Conservation (phyloP, 2,797 vertebrate genomes). For the Dendrocincla tyrannina region DNA sequence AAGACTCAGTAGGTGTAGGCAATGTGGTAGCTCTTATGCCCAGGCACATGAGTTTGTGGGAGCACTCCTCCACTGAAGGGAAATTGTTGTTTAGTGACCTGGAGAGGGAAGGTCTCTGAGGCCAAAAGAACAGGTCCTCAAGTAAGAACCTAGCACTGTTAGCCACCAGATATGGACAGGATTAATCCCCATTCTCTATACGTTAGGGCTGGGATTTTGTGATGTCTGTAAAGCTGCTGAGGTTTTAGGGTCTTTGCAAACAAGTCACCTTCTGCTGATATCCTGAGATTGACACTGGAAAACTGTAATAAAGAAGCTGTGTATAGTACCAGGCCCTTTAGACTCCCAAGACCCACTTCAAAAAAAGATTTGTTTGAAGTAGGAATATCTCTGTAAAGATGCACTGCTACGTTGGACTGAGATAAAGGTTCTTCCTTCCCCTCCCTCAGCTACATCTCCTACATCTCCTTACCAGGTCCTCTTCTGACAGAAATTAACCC, state of each 20-base stretch:
- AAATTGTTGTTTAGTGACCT: background rate
- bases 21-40: background rate
- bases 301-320: background rate
- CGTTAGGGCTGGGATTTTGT: background rate
- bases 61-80: background rate
- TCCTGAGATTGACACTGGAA: background rate
- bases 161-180: background rate
- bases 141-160: background rate
- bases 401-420: background rate
- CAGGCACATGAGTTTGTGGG: accelerated
- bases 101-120: background rate
- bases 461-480: background rate
- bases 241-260: background rate
- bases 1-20: background rate
- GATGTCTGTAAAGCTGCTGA: background rate
- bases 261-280: background rate
- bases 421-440: background rate
- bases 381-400: background rate
- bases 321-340: background rate
- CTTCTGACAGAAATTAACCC: background rate
- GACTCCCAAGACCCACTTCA: background rate
- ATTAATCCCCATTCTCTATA: background rate
- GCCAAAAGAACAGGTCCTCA: background rate
- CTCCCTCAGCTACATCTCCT: background rate
- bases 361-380: background rate